These are phyloP conservation scores for Nomada fucata DNA, from an alignment of 2,888 invertebrate genomes.

Conservation along the genomic window DNA sequence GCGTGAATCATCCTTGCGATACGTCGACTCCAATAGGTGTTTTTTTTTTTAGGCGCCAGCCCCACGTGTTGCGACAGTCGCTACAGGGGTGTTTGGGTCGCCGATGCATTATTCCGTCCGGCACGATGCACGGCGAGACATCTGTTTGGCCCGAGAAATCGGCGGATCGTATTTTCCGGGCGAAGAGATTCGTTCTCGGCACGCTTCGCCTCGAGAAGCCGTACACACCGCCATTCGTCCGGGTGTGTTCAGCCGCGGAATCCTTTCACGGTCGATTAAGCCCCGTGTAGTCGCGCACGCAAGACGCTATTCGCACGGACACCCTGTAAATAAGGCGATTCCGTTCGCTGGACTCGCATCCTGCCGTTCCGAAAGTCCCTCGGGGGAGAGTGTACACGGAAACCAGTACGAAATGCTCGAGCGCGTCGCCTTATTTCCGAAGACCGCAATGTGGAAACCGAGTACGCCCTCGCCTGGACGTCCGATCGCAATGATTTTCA, in stretches of 20 bases:
- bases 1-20: slow-evolving; percentile 53
- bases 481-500: neutral
- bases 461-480: neutral
- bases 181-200: slow-evolving; percentile 35
- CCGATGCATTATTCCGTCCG: too few relatives aligned
- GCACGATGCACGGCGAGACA: neutral
- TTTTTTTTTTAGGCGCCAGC: slow-evolving; percentile 6
- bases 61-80: neutral
- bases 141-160: neutral
- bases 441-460: neutral
- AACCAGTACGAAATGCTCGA: slow-evolving; percentile 22
- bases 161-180: slow-evolving; percentile 50
- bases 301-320: slow-evolving; percentile 54
- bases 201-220: slow-evolving; percentile 13
- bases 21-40: neutral
- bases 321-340: slow-evolving; percentile 65
- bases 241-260: slow-evolving; percentile 34
- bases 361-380: slow-evolving; percentile 54
- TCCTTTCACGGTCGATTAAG: slow-evolving; percentile 68
- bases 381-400: slow-evolving; percentile 3
- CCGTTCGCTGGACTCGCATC: slow-evolving; percentile 64
- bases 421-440: slow-evolving; percentile 32
- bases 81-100: neutral
- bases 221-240: neutral
- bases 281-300: slow-evolving; percentile 40